Evolutionary conservation across 1,140 invertebrate genomes (phyloP), one percentile per base, ranked within the genome.

Genomic region (Leguminivora glycinivorella): DNA sequence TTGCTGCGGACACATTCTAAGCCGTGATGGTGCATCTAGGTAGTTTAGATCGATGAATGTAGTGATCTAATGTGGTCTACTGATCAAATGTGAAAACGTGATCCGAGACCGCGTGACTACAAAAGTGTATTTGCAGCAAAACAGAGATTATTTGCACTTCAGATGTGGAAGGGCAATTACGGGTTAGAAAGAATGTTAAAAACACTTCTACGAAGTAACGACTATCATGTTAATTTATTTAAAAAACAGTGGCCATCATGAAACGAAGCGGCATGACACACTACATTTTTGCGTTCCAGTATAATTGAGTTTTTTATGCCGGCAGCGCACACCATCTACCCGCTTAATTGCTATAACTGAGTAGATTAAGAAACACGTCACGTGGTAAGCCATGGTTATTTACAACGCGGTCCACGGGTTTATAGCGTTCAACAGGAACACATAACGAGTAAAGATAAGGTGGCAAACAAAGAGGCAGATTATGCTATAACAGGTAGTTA

Each of bases 51-150:
- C n/a, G n/a, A n/a, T n/a, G n/a, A n/a, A n/a, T n/a, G n/a, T 63
- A 31, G 25, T 31, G 25, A 63, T 63, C 26, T 31, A 17, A 17
- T 29, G 58, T 63, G 58, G 58, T 29, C 25, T 31, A 63, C 58
- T 63, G 24, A 63, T 63, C 25, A 63, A 29, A 63, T 63, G 29
- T 26, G 26, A 63, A 63, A 63, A 63, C 58, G 58, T 63, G 58
- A 63, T 17, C 58, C 9, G 24, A n/a, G 14, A 63, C 24, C 58
- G 25, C 58, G 58, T 63, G 58, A 63, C 58, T 22, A 52, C 2
- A 17, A n/a, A n/a, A 43, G n/a, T 43, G 40, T 43, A 52, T 52
- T 52, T 9, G 1, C 47, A 52, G 47, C 17, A 52, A 22, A 22
- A 19, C 47, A 22, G 40, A 4, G 47, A 52, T 52, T 22, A 52